Conservation (phyloP, 2,888 invertebrate species). For the Chorisops tibialis region DNA sequence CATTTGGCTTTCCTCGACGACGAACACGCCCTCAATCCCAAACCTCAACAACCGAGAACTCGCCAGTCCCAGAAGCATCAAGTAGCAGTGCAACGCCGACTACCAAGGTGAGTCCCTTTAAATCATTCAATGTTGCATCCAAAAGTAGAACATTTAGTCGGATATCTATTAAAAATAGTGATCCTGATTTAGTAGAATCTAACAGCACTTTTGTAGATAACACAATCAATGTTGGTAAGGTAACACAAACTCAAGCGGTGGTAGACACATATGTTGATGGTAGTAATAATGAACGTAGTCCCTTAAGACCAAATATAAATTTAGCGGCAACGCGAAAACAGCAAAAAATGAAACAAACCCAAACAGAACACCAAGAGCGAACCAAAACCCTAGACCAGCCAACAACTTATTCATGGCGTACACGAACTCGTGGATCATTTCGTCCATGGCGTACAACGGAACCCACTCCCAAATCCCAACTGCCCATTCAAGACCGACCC, state of each 20-base stretch:
- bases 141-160: constrained; percentile 25
- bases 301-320: constrained; percentile 2
- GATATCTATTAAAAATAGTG: constrained; percentile 11
- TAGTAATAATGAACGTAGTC: background rate
- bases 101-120: constrained; percentile 48
- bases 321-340: background rate
- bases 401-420: constrained; percentile 34
- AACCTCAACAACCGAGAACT: constrained; percentile 26
- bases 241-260: constrained; percentile 13
- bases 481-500: constrained; percentile 4
- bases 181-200: constrained; percentile 25
- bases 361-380: background rate
- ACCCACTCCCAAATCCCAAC: constrained; percentile 2
- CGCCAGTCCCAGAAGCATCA: constrained; percentile 35
- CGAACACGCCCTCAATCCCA: constrained; percentile 48
- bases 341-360: background rate
- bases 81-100: constrained; percentile 33
- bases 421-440: constrained; percentile 28
- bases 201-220: constrained; percentile 26
- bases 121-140: constrained; percentile 25
- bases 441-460: constrained; percentile 30
- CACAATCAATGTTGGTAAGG: constrained; percentile 20
- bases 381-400: background rate
- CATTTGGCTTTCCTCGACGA: constrained; percentile 54
- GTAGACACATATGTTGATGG: constrained; percentile 4